Percentiles rank a stretch among this genome's conserved stretches.
Conservation (phyloP, 2,797 vertebrate species). For the Prunella strophiata region DNA sequence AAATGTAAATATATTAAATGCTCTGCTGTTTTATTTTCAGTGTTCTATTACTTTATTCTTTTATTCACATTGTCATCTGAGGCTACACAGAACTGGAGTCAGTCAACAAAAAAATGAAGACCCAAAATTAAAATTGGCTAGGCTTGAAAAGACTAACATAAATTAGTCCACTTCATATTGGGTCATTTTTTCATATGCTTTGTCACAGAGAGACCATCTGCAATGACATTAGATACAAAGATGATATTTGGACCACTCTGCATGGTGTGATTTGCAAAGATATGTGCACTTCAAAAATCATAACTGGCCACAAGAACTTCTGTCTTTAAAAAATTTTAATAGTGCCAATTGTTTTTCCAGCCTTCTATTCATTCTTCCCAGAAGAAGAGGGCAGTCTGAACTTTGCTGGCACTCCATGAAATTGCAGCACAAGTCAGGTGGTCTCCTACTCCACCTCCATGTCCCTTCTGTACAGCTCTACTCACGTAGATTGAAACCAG, state of each 20-base stretch:
- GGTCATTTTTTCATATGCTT: not conserved
- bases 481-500: fast-evolving
- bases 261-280: not conserved
- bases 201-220: not conserved
- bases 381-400: not conserved
- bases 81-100: not conserved
- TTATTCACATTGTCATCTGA: not conserved
- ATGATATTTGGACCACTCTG: not conserved
- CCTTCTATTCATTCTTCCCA: not conserved
- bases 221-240: not conserved
- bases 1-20: not conserved
- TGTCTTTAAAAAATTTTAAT: not conserved
- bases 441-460: not conserved
- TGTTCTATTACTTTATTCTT: not conserved
- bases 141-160: not conserved
- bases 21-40: not conserved
- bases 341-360: not conserved
- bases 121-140: not conserved
- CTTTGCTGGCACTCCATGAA: not conserved
- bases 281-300: not conserved
- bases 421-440: not conserved
- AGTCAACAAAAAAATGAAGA: not conserved
- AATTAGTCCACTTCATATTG: not conserved
- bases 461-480: not conserved
- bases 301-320: not conserved